Evolutionary conservation across 2,888 invertebrate species (phyloP).

Genomic region (Aporophyla nigra): DNA sequence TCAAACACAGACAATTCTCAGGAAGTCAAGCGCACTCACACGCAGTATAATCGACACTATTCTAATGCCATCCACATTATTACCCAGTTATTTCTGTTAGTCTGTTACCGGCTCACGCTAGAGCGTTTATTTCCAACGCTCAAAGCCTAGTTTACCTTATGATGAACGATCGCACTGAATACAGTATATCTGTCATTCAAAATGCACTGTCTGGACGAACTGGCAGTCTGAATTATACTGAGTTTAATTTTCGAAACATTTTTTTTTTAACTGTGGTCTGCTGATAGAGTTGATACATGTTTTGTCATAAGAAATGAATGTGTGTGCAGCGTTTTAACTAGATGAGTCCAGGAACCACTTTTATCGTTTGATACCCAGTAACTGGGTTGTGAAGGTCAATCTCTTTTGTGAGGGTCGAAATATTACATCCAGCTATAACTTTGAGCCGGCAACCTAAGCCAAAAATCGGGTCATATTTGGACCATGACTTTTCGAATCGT

Average conservation of each 20-base stretch:
- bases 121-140: slow-evolving; percentile 62
- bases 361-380: background rate
- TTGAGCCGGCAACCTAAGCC: background rate
- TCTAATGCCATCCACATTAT: slow-evolving; percentile 49
- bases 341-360: background rate
- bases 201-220: slow-evolving; percentile 40
- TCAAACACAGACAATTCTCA: background rate
- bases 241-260: background rate
- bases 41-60: slow-evolving; percentile 26
- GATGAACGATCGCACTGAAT: slow-evolving; percentile 58
- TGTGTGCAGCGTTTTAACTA: background rate
- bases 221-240: slow-evolving; percentile 8
- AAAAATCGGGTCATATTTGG: background rate
- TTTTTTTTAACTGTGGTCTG: slow-evolving; percentile 4
- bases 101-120: slow-evolving; percentile 51
- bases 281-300: background rate
- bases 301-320: background rate
- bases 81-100: slow-evolving; percentile 56
- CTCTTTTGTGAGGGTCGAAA: background rate
- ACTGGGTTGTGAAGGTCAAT: background rate
- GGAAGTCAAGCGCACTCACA: slow-evolving; percentile 8
- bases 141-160: slow-evolving; percentile 62
- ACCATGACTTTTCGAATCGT: background rate
- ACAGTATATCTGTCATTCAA: slow-evolving; percentile 62
- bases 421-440: background rate